phyloP scores from a whole-genome alignment of 2,888 invertebrate species.

The Cistogaster globosa region DNA sequence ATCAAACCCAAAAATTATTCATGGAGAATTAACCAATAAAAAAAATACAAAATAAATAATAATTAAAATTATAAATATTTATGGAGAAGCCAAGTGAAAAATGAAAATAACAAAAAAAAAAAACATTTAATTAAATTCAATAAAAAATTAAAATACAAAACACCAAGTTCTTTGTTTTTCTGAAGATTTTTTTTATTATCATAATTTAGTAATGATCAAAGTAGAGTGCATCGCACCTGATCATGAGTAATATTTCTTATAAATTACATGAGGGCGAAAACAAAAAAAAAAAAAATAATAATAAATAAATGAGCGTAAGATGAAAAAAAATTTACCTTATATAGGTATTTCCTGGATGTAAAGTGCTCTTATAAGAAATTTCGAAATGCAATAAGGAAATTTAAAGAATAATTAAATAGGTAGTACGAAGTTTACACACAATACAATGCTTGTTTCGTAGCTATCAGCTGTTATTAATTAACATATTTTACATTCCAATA shows the following conservation, averaged over 20 bases:
- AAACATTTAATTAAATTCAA: conserved; percentile 67
- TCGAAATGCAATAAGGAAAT: too few species aligned
- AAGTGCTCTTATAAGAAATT: too few species aligned
- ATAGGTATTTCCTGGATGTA: too few species aligned
- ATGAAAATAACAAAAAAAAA: conserved; percentile 43
- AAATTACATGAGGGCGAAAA: not conserved
- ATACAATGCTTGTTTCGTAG: too few species aligned
- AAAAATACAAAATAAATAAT: conserved; percentile 53
- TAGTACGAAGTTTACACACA: too few species aligned
- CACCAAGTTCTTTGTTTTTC: conserved; percentile 47
- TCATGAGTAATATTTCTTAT: not conserved
- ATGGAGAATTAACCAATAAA: conserved; percentile 63
- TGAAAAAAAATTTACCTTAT: too few species aligned
- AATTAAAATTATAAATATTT: conserved; percentile 56
- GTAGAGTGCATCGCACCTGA: too few species aligned
- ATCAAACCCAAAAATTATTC: conserved; percentile 62
- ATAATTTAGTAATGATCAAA: not conserved
- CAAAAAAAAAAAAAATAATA: too few species aligned
- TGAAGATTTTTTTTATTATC: not conserved
- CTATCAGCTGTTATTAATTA: too few species aligned
- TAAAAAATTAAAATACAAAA: conserved; percentile 70
- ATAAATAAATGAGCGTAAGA: too few species aligned
- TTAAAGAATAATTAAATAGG: too few species aligned
- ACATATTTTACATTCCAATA: too few species aligned
- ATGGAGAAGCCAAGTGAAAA: conserved; percentile 66